phyloP scores from a whole-genome alignment of 2,888 invertebrate species.

The Nesidiocoris tenuis region DNA sequence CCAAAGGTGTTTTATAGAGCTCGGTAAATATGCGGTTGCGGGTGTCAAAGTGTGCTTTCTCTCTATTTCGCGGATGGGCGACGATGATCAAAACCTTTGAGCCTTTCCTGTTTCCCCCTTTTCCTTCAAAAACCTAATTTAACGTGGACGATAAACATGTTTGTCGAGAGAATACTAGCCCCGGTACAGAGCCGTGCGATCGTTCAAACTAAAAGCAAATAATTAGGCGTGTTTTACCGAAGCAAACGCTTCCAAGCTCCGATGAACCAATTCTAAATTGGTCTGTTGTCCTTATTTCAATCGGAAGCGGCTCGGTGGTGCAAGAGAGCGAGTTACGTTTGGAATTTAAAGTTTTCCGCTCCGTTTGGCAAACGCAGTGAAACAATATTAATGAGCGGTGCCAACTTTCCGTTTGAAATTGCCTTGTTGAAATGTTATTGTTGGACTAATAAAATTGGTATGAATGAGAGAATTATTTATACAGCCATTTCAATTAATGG shows the following conservation, averaged over 20 bases:
- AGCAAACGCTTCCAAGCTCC: background rate
- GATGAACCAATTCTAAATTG: slow-evolving; percentile 5
- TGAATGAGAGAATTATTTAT: no score
- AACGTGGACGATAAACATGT: slow-evolving; percentile 29
- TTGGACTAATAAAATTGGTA: no score
- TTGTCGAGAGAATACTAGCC: slow-evolving; percentile 16
- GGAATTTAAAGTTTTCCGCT: background rate
- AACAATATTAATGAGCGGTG: background rate
- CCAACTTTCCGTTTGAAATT: no score
- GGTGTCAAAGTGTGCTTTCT: slow-evolving; percentile 16
- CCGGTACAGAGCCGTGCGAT: background rate
- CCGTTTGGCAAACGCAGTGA: background rate
- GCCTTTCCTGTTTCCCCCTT: slow-evolving; percentile 7
- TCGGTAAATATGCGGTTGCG: background rate
- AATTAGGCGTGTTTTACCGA: slow-evolving; percentile 10
- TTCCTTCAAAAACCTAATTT: slow-evolving; percentile 21
- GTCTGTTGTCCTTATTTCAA: background rate
- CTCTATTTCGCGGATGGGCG: slow-evolving; percentile 12
- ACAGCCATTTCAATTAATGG: no score
- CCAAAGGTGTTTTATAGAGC: no score
- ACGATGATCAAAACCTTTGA: background rate
- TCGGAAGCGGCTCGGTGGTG: background rate
- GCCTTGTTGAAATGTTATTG: no score
- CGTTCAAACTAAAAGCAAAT: slow-evolving; percentile 23
- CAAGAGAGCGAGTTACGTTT: background rate